Base-by-base conservation (phyloP, 2,888 invertebrate genomes). In the Brachyopa scutellaris region DNA sequence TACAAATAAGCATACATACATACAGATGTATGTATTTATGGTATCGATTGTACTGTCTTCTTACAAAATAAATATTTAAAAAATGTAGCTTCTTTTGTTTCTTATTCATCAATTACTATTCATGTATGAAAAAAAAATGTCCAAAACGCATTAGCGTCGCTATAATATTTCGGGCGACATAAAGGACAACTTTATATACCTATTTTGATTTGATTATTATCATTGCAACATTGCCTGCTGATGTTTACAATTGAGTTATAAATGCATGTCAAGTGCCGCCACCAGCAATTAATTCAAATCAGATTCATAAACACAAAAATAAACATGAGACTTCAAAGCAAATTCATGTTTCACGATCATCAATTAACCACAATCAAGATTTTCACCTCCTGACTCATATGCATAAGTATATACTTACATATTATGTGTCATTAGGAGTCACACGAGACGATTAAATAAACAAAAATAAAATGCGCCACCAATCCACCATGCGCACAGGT, bases 331-430 rank as follows among this genome's bases (percentile, higher is more conserved):
- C 11, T 13, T 26, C 26, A 9, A 64, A 15, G 17, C 26, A 23
- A 33, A 49, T 64, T 38, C 49, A 17, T 64, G 49, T 15, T 38
- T 17, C 5, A 17, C 38, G 36, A 49, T 49, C 49, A 64, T 64
- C 49, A 64, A 64, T 49, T 49, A 64, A 49, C 64, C 64, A 11
- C 38, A 64, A 64, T 64, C 49, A 49, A 38, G 38, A 49, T 47
- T 23, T 64, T 64, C 15, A 36, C n/a, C n/a, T n/a, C 26, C 36
- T 36, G 9, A 11, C 49, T 38, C 36, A 49, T 17, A 38, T 38
- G 26, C 36, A 15, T 38, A n/a, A n/a, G n/a, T n/a, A n/a, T n/a
- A n/a, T n/a, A n/a, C n/a, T n/a, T n/a, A n/a, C n/a, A n/a, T n/a
- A n/a, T n/a, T n/a, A n/a, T n/a, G n/a, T n/a, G n/a, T 51, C 23